These are phyloP conservation scores for Emmelina monodactyla DNA, from an alignment of 2,888 invertebrate species.

Conservation along the genomic window DNA sequence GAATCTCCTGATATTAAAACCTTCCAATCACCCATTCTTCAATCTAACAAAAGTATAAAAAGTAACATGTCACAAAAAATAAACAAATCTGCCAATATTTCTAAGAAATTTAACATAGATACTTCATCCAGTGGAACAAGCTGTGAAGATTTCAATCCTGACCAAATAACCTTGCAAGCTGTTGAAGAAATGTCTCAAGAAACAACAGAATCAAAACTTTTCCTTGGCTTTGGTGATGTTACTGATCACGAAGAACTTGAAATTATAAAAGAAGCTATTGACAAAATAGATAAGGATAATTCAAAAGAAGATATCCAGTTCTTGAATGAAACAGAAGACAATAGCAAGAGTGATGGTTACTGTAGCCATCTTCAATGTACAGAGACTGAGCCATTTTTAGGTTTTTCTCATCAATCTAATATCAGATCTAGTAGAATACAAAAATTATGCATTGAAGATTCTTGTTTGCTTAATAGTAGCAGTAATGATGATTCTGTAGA, in stretches of 20 bases:
- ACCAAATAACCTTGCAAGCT: too few relatives aligned
- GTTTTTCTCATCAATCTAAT: conserved; percentile 22
- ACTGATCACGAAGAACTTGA: too few relatives aligned
- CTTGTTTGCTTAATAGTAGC: conserved; percentile 2
- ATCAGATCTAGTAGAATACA: not conserved
- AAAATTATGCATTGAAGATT: conserved; percentile 1
- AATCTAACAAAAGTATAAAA: not conserved
- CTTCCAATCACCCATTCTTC: not conserved
- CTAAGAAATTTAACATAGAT: not conserved
- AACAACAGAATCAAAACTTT: not conserved
- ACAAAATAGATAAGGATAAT: too few relatives aligned
- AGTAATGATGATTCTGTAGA: conserved; percentile 24
- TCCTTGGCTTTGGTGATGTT: not conserved
- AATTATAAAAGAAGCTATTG: too few relatives aligned
- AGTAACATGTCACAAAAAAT: not conserved
- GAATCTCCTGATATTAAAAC: conserved; percentile 13
- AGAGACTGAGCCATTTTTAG: conserved; percentile 30
- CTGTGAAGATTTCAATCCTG: too few relatives aligned
- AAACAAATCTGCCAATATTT: not conserved
- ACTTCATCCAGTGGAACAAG: not conserved
- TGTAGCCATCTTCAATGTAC: too few relatives aligned
- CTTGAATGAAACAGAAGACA: too few relatives aligned
- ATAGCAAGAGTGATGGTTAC: too few relatives aligned
- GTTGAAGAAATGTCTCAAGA: not conserved
- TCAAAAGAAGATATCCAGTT: too few relatives aligned